Evolutionary conservation across 2,797 vertebrate species (phyloP).

Genomic region (Gymnoscopelus microlampas): DNA sequence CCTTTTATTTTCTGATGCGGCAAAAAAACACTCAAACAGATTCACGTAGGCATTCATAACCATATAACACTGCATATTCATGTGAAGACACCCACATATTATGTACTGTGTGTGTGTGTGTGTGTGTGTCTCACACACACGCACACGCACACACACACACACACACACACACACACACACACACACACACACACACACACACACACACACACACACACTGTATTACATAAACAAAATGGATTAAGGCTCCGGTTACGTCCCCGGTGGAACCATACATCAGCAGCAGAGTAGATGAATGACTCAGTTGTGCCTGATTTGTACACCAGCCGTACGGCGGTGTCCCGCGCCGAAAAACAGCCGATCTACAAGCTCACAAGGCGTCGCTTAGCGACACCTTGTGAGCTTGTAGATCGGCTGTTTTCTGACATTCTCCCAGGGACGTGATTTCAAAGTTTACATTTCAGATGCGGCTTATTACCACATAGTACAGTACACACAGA

Average conservation of each 20-base stretch:
- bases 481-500: conserved; percentile 11
- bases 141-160: conserved; percentile 4
- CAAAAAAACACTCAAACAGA: conserved; percentile 17
- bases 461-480: conserved; percentile 59
- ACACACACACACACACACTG: neutral
- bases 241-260: conserved; percentile 20
- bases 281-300: conserved; percentile 34
- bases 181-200: conserved; percentile 1
- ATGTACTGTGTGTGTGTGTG: too few species aligned
- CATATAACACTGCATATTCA: conserved; percentile 39
- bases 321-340: too few species aligned
- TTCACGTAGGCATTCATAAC: conserved; percentile 21
- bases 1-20: conserved; percentile 7
- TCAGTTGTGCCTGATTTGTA: conserved; percentile 19
- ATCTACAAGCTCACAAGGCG: too few species aligned
- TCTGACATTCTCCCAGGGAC: conserved; percentile 48
- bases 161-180: neutral
- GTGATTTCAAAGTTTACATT: conserved; percentile 66
- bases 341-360: too few species aligned
- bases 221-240: conserved; percentile 23
- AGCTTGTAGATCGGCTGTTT: conserved; percentile 4
- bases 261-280: conserved; percentile 28
- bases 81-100: conserved; percentile 9
- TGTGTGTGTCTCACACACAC: neutral
- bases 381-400: too few species aligned